These are phyloP conservation scores for Chrosomus eos DNA, from an alignment of 2,797 vertebrate species.

Conservation along the genomic window DNA sequence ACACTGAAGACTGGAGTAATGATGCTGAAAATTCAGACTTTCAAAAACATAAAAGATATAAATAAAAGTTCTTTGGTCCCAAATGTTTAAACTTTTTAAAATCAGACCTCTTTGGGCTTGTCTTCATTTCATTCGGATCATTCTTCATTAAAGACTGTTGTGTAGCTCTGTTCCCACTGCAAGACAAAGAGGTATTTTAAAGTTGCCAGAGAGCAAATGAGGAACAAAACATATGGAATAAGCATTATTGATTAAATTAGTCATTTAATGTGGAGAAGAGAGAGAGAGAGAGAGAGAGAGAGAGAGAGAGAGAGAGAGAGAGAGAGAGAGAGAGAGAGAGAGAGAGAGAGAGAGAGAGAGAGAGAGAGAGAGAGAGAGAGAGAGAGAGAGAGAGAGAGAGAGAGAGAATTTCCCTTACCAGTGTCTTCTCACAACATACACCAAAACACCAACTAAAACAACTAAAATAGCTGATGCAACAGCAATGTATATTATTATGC, in stretches of 20 bases:
- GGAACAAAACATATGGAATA: neutral
- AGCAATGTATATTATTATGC: conserved; percentile 45
- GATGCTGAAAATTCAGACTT: neutral
- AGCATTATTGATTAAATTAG: neutral
- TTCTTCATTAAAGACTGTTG: neutral
- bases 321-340: neutral
- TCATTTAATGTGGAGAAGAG: too few species aligned
- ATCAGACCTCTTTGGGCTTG: neutral
- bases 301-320: too few species aligned
- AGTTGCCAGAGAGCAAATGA: neutral
- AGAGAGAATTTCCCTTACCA: conserved; percentile 64
- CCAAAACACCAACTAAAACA: conserved; percentile 54
- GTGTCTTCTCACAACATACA: conserved; percentile 54
- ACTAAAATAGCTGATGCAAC: conserved; percentile 48
- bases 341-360: neutral
- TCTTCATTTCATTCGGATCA: conserved; percentile 30
- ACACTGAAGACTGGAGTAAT: neutral
- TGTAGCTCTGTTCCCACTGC: neutral
- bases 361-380: too few species aligned
- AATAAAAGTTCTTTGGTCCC: neutral
- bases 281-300: too few species aligned
- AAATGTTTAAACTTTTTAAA: conserved; percentile 24
- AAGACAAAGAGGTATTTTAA: neutral
- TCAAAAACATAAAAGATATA: neutral
- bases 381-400: neutral